Evolutionary conservation across 2,888 invertebrate species (phyloP), one percentile per base, ranked within the genome.

Genomic region (Pollenia labialis): DNA sequence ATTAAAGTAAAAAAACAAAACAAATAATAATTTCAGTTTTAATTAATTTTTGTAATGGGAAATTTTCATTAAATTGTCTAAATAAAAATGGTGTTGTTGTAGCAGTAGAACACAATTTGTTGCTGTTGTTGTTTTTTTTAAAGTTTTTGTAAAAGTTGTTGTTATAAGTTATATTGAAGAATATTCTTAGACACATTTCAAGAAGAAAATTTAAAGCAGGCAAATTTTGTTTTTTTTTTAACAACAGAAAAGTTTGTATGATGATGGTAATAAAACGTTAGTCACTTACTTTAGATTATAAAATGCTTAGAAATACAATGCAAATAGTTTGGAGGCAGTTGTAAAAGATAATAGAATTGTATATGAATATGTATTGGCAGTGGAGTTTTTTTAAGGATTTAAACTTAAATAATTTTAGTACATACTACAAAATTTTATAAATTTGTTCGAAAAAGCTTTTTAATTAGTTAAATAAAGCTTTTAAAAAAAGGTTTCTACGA

Each of bases 221-320:
- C 77, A 77, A 75, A 64, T 68, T 62, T 54, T 40, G 18, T 16
- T 46, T 62, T 72, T 50, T 50, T 14, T 9, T 9, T 46, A 23
- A 44, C 12, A 46, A 44, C 23, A 6, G 32, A 71, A 79, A 50
- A 48, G 62, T 54, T 54, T 62, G 23, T 8, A 54, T 46, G 64
- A 3, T 64, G 52, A 52, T n/a, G 18, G 23, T 64, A 48, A 48
- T 56, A 48, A 56, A 48, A n/a, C 42, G 48, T 81, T 81, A 81
- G 81, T 81, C 64, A 81, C 80, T 80, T 54, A 42, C 32, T 46
- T 16, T 32, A 23, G 1, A 9, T 50, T 69, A 44, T 4, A 52
- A 54, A 11, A 50, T 42, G 69, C 69, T 79, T 50, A 79, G 48
- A 77, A 48, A 48, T 62, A 52, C 46, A 64, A 80, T 60, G 46